Evolutionary conservation across 2,113 vertebrate genomes (phyloP).

Genomic region (Syngnathus typhle): DNA sequence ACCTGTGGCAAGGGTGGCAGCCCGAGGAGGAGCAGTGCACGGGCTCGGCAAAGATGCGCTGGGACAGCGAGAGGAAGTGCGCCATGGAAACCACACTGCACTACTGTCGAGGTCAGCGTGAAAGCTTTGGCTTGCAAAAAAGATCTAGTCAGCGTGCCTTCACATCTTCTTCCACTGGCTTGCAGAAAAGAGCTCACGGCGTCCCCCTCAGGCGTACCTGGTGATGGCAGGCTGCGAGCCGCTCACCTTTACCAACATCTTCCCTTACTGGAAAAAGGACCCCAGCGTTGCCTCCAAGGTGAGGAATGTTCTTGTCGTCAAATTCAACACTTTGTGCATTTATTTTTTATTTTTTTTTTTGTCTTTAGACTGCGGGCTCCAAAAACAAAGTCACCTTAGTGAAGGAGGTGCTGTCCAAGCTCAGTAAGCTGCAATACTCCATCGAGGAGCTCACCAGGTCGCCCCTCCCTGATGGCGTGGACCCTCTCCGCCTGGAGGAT

Average conservation of each 20-base stretch:
- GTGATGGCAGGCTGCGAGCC: constrained; percentile 73
- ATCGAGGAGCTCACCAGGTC: constrained; percentile 70
- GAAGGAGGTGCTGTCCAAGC: constrained; percentile 68
- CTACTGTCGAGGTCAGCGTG: constrained; percentile 74
- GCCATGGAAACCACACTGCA: constrained; percentile 75
- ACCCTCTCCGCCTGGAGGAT: constrained; percentile 72
- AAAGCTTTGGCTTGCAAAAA: no score
- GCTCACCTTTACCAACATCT: constrained; percentile 77
- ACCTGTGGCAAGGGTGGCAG: constrained; percentile 76
- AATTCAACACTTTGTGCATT: not conserved
- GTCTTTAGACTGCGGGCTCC: constrained; percentile 40
- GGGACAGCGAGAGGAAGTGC: constrained; percentile 76
- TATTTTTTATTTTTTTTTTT: not conserved
- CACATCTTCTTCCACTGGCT: not conserved
- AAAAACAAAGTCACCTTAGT: constrained; percentile 70
- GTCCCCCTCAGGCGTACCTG: constrained; percentile 72
- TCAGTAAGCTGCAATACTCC: constrained; percentile 72
- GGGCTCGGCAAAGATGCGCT: constrained; percentile 73
- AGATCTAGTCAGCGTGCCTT: no score
- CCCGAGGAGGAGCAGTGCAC: constrained; percentile 64
- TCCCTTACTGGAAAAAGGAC: constrained; percentile 73
- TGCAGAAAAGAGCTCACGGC: constrained; percentile 72
- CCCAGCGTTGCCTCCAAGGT: constrained; percentile 54
- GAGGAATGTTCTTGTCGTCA: not conserved
- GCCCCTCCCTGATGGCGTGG: constrained; percentile 74